phyloP scores from a whole-genome alignment of 2,797 vertebrate genomes.

The Muraenolepis orangiensis region DNA sequence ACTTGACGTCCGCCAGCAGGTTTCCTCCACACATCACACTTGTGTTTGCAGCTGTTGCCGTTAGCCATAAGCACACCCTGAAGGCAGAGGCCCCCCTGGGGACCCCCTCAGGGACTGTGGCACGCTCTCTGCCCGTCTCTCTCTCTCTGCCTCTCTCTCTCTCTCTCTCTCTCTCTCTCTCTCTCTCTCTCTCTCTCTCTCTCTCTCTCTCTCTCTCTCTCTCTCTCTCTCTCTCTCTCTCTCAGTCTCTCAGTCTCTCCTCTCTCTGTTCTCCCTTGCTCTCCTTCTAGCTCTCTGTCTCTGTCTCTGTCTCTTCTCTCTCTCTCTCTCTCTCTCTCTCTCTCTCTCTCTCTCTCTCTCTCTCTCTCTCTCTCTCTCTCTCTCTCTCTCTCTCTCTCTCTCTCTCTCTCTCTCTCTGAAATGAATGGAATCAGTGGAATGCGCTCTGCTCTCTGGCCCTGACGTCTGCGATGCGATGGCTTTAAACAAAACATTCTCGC shows the following conservation, averaged over 20 bases:
- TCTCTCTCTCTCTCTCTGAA: conserved; percentile 32
- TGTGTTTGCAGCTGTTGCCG: conserved; percentile 68
- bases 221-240: not conserved
- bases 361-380: conserved; percentile 13
- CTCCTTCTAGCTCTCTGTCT: not conserved
- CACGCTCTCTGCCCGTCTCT: too few relatives aligned
- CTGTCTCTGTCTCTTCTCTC: conserved; percentile 16
- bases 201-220: conserved; percentile 21
- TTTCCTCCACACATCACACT: conserved; percentile 63
- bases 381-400: conserved; percentile 33
- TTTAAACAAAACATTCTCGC: conserved; percentile 57
- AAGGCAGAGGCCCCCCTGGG: conserved; percentile 48
- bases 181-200: conserved; percentile 32
- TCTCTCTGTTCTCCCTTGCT: conserved; percentile 23
- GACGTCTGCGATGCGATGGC: conserved; percentile 50
- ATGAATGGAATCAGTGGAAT: conserved; percentile 67
- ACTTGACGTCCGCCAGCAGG: conserved; percentile 66
- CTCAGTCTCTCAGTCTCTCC: conserved; percentile 32
- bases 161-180: not conserved
- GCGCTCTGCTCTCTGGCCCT: conserved; percentile 49
- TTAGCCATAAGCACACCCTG: conserved; percentile 52
- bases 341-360: conserved; percentile 7
- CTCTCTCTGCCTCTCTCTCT: conserved; percentile 1
- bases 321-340: conserved; percentile 26
- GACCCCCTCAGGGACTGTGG: conserved; percentile 37